Percentiles rank a stretch among this genome's conserved stretches.
phyloP scores from a whole-genome alignment of 2,113 vertebrate genomes.

The Thermophis baileyi region DNA sequence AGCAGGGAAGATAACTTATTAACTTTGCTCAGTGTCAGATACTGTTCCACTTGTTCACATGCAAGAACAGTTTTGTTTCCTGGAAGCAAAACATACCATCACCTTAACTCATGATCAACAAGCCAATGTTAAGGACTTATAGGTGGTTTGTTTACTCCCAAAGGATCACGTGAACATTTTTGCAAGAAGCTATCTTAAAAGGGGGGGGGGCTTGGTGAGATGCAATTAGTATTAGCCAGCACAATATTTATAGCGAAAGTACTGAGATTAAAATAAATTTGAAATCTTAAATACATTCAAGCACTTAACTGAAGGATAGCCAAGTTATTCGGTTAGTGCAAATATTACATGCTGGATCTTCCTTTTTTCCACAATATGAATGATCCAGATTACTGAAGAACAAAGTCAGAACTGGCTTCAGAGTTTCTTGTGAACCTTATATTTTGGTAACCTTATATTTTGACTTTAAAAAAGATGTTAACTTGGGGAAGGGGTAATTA shows the following conservation, averaged over 20 bases:
- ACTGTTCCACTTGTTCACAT: conserved; percentile 14
- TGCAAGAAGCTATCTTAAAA: background rate
- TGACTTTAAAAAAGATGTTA: background rate
- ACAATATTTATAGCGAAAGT: background rate
- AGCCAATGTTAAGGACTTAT: background rate
- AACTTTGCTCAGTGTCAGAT: background rate
- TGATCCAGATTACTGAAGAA: background rate
- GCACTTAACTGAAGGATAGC: background rate
- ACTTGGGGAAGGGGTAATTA: background rate
- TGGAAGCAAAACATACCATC: background rate
- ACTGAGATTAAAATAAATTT: background rate
- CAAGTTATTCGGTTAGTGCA: background rate
- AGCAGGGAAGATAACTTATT: conserved; percentile 11
- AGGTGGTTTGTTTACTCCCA: background rate
- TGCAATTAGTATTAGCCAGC: background rate
- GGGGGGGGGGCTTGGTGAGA: background rate
- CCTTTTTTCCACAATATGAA: background rate
- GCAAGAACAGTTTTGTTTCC: conserved; percentile 27
- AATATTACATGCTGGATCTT: background rate
- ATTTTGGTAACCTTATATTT: background rate
- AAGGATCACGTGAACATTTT: background rate
- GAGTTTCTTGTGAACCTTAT: background rate
- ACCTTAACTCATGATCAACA: background rate
- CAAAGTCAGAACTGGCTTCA: background rate
- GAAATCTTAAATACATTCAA: background rate